Evolutionary conservation across 2,888 invertebrate genomes (phyloP), one percentile per base, ranked within the genome.

Genomic region (Hemithea aestivaria): DNA sequence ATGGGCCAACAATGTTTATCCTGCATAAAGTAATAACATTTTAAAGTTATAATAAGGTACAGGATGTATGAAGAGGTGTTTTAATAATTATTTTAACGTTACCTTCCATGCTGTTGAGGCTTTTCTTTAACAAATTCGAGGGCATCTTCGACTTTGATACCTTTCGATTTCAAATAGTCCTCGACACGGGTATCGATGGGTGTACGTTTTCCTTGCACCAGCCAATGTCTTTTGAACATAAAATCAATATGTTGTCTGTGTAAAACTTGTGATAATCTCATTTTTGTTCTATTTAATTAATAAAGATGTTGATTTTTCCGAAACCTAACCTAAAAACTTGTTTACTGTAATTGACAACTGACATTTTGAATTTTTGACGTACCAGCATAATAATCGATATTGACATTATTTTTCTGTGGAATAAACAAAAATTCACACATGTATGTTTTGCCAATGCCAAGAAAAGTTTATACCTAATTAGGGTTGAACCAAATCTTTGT

Each of bases 161-260:
- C 91, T 53, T 84, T 76, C 36, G 83, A 71, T 45, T 77, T 70
- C 25, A 95, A 70, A 36, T 79, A 63, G 20, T 83, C 69, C 53
- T 90, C 89, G 1, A 90, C 79, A 0, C 85, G 85, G 1, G 89
- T 89, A 32, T 92, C 88, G 3, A 73, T 46, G 0, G 91, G 80
- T 41, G 78, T 78, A 48, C 90, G 88, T 64, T 90, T 90, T 0
- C 93, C 91, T 74, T 92, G 91, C 1, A 89, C 55, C 48, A 89
- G 73, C 95, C 95, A 96, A 68, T 93, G 90, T 46, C 87, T 89
- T 68, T 91, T 91, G 51, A 92, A 91, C 84, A 91, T 90, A 84
- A 92, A 90, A 27, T 89, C 93, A 52, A 94, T 89, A 65, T 95
- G 93, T 59, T 94, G 93, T 20, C 90, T 84, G 39, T 74, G 87